Evolutionary conservation across 2,888 invertebrate species (phyloP).

Genomic region (Parochlus steinenii): DNA sequence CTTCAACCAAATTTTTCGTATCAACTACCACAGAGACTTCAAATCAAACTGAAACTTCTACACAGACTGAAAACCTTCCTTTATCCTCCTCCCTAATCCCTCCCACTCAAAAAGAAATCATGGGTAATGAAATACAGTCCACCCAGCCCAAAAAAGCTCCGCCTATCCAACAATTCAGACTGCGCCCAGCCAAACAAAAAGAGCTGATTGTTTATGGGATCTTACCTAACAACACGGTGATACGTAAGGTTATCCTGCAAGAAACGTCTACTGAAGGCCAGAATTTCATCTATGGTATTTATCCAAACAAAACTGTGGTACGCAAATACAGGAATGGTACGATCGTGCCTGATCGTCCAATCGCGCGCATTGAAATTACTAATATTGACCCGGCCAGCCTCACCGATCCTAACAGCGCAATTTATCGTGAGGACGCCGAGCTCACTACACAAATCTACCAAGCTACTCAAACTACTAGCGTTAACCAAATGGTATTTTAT

Average conservation of each 20-base stretch:
- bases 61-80: too few relatives aligned
- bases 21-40: slow-evolving; percentile 13
- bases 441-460: too few relatives aligned
- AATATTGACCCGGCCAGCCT: slow-evolving; percentile 42
- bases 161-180: slow-evolving; percentile 13
- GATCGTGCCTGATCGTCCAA: slow-evolving; percentile 45
- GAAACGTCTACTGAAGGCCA: slow-evolving; percentile 52
- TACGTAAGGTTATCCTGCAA: slow-evolving; percentile 50
- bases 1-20: too few relatives aligned
- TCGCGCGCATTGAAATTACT: slow-evolving; percentile 40
- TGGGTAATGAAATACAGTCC: too few relatives aligned
- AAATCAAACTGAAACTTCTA: too few relatives aligned
- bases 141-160: too few relatives aligned
- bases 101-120: too few relatives aligned
- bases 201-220: slow-evolving; percentile 48
- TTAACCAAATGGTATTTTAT: slow-evolving; percentile 28
- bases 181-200: slow-evolving; percentile 23
- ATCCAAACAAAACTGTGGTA: slow-evolving; percentile 61
- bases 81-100: too few relatives aligned
- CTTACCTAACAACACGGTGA: slow-evolving; percentile 61
- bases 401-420: slow-evolving; percentile 34
- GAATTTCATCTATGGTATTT: slow-evolving; percentile 57
- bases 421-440: slow-evolving; percentile 14
- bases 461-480: background rate
- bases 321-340: slow-evolving; percentile 68